Base-by-base conservation (phyloP, 2,113 vertebrate genomes). In the Hippocampus comes region DNA sequence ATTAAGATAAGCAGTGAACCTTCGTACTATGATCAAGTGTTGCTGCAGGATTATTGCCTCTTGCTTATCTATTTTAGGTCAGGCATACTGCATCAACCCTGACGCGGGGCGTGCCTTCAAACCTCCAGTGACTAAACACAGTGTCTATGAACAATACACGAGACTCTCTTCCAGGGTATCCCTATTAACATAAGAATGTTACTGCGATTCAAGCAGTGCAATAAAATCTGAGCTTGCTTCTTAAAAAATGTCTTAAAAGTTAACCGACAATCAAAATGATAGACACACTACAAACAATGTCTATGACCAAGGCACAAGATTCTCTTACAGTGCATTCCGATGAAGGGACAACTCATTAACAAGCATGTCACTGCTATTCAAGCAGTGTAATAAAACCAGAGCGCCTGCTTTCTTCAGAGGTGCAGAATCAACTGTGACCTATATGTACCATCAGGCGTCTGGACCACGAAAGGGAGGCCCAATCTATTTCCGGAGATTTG, bases 401-500 rank as follows among this genome's bases (percentile, higher is more conserved):
- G 14, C 49, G 56, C 69, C 4, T 53, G 46, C 65, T 23, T 51
- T 21, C 23, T 34, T 63, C 4, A 42, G 42, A 38, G 5, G 25
- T 27, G 42, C 11, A 43, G n/a, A 41, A 43, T 76, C 27, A 68
- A 63, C 53, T 71, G 70, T 70, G 84, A 80, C 73, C 75, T 84
- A 77, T 74, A 64, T 72, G 42, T 30, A 41, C 57, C 61, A 67
- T 53, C 46, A 66, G 68, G 65, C 67, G 46, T 60, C 67, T 21
- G 20, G 60, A 51, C 20, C 65, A 21, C 49, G 8, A 55, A 80
- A 65, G 59, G 68, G 38, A 63, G 67, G 64, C 4, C 61, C 23
- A 1, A 2, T 70, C 84, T 83, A 88, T 88, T 86, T 83, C 76
- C 78, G 80, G 67, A 88, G 84, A 90, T 85, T 90, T 86, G 80